Base-by-base conservation (phyloP, 2,113 vertebrate genomes). In the Tonatia bakeri region DNA sequence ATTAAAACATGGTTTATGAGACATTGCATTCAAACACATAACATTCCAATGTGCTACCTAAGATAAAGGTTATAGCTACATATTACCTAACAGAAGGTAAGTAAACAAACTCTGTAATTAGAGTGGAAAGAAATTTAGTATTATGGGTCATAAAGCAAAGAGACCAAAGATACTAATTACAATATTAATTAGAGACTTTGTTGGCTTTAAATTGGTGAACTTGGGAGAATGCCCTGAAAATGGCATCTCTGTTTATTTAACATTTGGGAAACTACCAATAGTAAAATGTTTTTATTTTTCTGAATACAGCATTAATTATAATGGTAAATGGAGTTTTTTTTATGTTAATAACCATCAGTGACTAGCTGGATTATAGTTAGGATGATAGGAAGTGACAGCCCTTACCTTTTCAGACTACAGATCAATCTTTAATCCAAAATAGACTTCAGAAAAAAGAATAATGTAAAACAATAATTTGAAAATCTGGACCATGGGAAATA, bases 151-250 rank as follows among this genome's bases (percentile, higher is more conserved):
- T n/a, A 92, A 92, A 56, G 38, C 31, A 73, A 86, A 90, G 36
- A 80, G 38, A 72, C 59, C 19, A 11, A 90, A 86, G 15, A 76
- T 56, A 56, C 22, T 79, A 94, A 94, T 96, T 91, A 67, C 3
- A 69, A 17, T 90, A 67, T 75, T 95, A 77, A 86, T 96, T 73
- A 75, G 24, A 56, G 16, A 6, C 28, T 96, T 89, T 87, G 20
- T 94, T 96, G 43, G 36, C 33, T 17, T 94, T 94, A 92, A 84
- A 69, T 61, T 83, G 40, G 10, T 93, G 26, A 36, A 36, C 36
- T 19, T 77, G 43, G 19, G 13, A 80, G 52, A 94, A 43, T 54
- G 61, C 16, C 47, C n/a, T 94, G 33, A 65, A 93, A 93, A 84
- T 95, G 38, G 43, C 72, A 31, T 45, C 40, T 40, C 24, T 89